Evolutionary conservation across 2,888 invertebrate genomes (phyloP), one percentile per base, ranked within the genome.

Genomic region (Meiosimyza platycephala): DNA sequence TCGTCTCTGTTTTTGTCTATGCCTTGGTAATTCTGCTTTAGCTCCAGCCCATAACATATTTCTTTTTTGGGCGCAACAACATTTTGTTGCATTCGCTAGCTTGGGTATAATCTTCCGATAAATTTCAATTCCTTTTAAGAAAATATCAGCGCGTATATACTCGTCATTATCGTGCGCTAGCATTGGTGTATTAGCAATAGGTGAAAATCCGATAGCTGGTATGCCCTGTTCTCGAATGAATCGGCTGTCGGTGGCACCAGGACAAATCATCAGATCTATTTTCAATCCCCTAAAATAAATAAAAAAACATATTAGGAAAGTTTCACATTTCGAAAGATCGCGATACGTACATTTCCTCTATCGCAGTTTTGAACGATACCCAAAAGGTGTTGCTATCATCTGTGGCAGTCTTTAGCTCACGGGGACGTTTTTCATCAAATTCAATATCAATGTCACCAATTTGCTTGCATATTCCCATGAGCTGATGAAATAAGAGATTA

Each of bases 131-230:
- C 98, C 98, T 55, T 89, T 89, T 7, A 98, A 87, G 88, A 95
- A 98, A 1, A 91, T 91, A 16, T 92, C 90, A 66, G 93, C 93
- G 75, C 92, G 91, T 13, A 99, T 88, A 82, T 90, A 95, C 84
- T 99, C 98, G 84, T 99, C 91, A 84, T 98, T 94, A 85, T 97
- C 96, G 83, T 99, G 99, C 1, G 98, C 89, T 1, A 94, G 89
- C 2, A 96, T 91, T 0, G 92, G 93, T 0, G 96, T 97, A 80
- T 92, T 90, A 80, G 93, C 93, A 89, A 97, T 94, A 0, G 98
- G 97, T 0, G 97, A 96, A 88, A 98, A 97, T 16, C 98, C 95
- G 75, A 98, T 88, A 0, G 96, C 97, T 11, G 95, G 95, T 74
- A 95, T 90, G 22, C 95, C 96, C 57, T 90, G 84, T 90, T 92